phyloP scores from a whole-genome alignment of 2,113 vertebrate genomes.

The Sorex araneus region DNA sequence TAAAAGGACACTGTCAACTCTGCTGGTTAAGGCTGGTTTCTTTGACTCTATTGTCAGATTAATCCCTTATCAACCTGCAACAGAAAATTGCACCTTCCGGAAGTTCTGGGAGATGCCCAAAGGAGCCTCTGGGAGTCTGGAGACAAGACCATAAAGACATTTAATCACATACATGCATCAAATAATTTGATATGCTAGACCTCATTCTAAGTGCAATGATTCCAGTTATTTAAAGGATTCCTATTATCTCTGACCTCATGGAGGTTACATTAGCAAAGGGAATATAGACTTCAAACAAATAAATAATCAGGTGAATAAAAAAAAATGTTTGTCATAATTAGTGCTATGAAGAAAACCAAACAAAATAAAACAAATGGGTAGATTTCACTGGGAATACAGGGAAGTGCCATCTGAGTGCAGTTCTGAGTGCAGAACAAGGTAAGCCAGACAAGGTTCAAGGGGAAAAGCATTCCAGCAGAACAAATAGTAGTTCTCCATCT shows the following conservation, averaged over 20 bases:
- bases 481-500: not conserved
- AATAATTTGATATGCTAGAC: not conserved
- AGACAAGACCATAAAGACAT: not conserved
- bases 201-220: not conserved
- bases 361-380: too few species aligned
- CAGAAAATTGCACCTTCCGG: constrained; percentile 53
- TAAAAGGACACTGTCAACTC: constrained; percentile 69
- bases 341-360: not conserved
- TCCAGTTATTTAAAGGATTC: not conserved
- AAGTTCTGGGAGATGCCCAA: not conserved
- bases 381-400: not conserved
- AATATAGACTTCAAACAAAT: not conserved
- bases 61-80: constrained; percentile 31
- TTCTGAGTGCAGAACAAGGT: not conserved
- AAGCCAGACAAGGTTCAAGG: not conserved
- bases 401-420: not conserved
- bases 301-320: not conserved
- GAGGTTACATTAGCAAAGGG: not conserved
- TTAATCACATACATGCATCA: not conserved
- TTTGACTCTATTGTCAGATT: constrained; percentile 68
- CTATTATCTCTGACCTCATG: not conserved
- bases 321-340: not conserved
- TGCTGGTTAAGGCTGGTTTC: constrained; percentile 32
- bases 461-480: not conserved
- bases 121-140: not conserved